Evolutionary conservation across 2,797 vertebrate genomes (phyloP).

Genomic region (Pseudotriccus pelzelni): DNA sequence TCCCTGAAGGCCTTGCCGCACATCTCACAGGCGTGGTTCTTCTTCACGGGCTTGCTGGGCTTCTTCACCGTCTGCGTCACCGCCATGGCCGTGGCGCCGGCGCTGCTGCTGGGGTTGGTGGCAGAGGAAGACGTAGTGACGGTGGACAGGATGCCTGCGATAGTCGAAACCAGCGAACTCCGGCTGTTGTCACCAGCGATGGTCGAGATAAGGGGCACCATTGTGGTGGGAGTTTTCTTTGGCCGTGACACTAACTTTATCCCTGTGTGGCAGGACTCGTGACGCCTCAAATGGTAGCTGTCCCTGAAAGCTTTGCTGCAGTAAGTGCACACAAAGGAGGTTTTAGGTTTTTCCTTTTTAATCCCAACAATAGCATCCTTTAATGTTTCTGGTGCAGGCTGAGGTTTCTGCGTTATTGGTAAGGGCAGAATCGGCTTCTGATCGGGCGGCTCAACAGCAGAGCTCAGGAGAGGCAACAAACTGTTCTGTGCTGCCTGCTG

Average conservation of each 20-base stretch:
- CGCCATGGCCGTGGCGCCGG: conserved; percentile 79
- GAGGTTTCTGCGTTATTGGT: conserved; percentile 93
- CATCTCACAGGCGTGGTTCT: conserved; percentile 98
- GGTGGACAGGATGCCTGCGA: conserved; percentile 92
- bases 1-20: conserved; percentile 97
- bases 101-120: conserved; percentile 82
- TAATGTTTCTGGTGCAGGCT: conserved; percentile 88
- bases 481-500: conserved; percentile 95
- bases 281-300: conserved; percentile 96
- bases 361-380: conserved; percentile 89
- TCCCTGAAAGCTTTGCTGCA: conserved; percentile 98
- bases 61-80: conserved; percentile 87
- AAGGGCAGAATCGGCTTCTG: conserved; percentile 95
- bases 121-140: conserved; percentile 92
- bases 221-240: conserved; percentile 91
- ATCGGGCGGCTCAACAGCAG: conserved; percentile 90
- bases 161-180: conserved; percentile 90
- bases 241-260: conserved; percentile 96
- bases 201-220: conserved; percentile 94
- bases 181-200: conserved; percentile 90
- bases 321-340: conserved; percentile 96
- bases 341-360: conserved; percentile 98
- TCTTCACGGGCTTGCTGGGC: conserved; percentile 94
- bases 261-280: conserved; percentile 96
- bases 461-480: conserved; percentile 92